Conservation (phyloP, 1,140 invertebrate genomes). For the Varroa destructor region DNA sequence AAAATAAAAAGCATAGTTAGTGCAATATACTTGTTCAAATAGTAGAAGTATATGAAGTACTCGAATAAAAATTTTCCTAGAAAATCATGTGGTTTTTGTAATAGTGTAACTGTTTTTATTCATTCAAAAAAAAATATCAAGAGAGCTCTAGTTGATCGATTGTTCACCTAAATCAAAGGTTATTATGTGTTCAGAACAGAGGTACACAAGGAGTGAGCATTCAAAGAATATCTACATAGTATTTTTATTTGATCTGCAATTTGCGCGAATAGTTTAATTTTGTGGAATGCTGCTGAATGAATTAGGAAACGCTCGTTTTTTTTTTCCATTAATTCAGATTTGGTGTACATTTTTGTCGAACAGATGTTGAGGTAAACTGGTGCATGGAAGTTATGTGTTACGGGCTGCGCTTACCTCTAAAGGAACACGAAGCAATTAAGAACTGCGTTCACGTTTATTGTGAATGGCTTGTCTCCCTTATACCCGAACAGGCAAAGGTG, state of each 20-base stretch:
- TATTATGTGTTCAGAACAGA: no score
- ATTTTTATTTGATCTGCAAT: no score
- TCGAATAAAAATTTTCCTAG: background rate
- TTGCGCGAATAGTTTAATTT: no score
- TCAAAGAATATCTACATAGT: no score
- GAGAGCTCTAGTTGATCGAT: no score
- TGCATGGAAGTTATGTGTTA: constrained; percentile 64
- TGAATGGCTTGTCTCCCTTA: constrained; percentile 79
- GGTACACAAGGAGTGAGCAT: no score
- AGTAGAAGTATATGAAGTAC: constrained; percentile 4
- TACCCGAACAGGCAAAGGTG: constrained; percentile 52
- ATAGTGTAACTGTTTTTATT: constrained; percentile 35
- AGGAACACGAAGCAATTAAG: constrained; percentile 78
- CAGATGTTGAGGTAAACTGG: constrained; percentile 26
- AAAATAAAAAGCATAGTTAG: constrained; percentile 30
- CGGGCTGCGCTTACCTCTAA: constrained; percentile 58
- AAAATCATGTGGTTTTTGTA: constrained; percentile 50
- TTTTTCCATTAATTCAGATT: constrained; percentile 26
- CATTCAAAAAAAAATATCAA: no score
- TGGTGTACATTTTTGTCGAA: constrained; percentile 9
- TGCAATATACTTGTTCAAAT: constrained; percentile 6
- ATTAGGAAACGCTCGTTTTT: constrained; percentile 35
- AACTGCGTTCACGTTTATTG: constrained; percentile 94
- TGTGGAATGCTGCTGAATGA: no score
- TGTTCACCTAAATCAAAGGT: no score